These are phyloP conservation scores for Mesoclemmys tuberculata DNA, from an alignment of 2,113 vertebrate genomes.

Conservation along the genomic window DNA sequence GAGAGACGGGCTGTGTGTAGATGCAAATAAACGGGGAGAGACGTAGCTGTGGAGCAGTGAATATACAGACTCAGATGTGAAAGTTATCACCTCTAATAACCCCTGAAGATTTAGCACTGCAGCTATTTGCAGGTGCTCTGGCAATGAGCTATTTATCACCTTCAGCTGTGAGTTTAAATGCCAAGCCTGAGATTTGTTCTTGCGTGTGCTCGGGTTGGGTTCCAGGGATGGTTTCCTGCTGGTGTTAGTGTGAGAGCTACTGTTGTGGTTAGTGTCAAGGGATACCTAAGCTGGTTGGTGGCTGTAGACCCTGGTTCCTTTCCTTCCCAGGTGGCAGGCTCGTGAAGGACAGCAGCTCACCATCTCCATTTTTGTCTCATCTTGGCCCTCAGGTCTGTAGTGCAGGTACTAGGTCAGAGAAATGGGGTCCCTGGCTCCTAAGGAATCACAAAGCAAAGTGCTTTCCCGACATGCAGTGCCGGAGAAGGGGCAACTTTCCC, in stretches of 20 bases:
- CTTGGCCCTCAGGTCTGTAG: background rate
- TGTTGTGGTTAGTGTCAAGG: background rate
- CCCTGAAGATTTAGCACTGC: background rate
- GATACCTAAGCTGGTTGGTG: background rate
- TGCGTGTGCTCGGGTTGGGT: background rate
- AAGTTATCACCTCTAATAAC: background rate
- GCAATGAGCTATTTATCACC: constrained; percentile 26
- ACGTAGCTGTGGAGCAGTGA: background rate
- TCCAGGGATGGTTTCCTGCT: background rate
- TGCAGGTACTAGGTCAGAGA: background rate
- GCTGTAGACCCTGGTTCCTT: background rate
- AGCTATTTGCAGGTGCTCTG: constrained; percentile 25
- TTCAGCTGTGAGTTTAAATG: background rate
- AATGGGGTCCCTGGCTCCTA: background rate
- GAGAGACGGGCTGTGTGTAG: background rate
- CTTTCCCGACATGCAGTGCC: background rate
- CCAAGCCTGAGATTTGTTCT: background rate
- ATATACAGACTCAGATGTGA: background rate
- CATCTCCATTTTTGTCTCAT: constrained; percentile 9
- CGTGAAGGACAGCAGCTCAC: background rate
- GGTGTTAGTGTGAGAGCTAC: background rate
- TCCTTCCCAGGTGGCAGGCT: background rate
- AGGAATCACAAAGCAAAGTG: background rate
- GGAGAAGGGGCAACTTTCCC: background rate
- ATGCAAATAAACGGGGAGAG: background rate